Base-by-base conservation (phyloP, 2,113 vertebrate genomes). In the Silurus meridionalis region DNA sequence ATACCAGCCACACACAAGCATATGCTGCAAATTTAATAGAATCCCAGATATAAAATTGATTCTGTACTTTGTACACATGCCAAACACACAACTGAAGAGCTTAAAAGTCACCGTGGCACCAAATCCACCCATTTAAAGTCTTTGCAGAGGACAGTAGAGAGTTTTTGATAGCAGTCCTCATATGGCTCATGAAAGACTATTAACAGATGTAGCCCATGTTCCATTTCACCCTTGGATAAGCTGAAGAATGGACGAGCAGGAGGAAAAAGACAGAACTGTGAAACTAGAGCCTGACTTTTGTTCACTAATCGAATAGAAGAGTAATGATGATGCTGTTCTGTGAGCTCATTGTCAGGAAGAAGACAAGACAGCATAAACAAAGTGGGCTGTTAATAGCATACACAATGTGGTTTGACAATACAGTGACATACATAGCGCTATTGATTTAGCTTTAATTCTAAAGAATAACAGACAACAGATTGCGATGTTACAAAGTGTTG, bases 161-260 rank as follows among this genome's bases (percentile, higher is more conserved):
- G 90, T 87, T 85, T 83, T 90, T 91, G 93, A 92, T 93, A 90
- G 92, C 92, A 91, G 92, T 91, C 92, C 93, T 94, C 90, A 88
- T 89, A 93, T 90, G 93, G 91, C 93, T 93, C 92, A 91, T 93
- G 91, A 92, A 94, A 92, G 91, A 85, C 91, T 90, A 94, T 93
- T 94, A 94, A 92, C 92, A 86, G 92, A 91, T 90, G 87, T 83
- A 87, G 89, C 85, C 88, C 80, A 82, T 92, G 92, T 90, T 93
- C 90, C 89, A 93, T 94, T 93, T 94, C 91, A 92, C 92, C 93
- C 89, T 91, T 67, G 89, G 90, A 93, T 93, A 91, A 92, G 91
- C 89, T 87, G 17, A 82, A 72, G 90, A 92, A 93, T 91, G 86
- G 93, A 92, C 92, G 90, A 93, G 91, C 91, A 57, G 77, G 64